Evolutionary conservation across 2,113 vertebrate genomes (phyloP), one percentile per base, ranked within the genome.

Genomic region (Chelonoidis abingdonii): DNA sequence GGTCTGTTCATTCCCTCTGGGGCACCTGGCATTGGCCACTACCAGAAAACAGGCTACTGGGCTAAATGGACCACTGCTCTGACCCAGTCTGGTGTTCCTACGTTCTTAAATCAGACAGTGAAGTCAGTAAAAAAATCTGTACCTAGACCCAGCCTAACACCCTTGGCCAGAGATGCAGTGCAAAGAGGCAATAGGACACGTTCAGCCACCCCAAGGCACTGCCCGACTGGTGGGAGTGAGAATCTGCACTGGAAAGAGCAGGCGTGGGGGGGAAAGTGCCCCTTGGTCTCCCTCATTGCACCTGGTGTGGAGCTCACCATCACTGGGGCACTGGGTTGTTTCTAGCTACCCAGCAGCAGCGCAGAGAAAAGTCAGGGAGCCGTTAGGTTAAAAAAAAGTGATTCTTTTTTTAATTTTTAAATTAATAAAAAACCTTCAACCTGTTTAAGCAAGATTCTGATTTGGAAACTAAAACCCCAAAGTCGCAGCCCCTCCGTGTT

Each of bases 321-420:
- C 11, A 8, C 1, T n/a, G 3, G 6, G 9, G 22, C 49, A 79
- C 59, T 7, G 75, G 59, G 31, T 10, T 14, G 31, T 9, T n/a
- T n/a, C n/a, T 35, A n/a, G 11, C 4, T 5, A 5, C n/a, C 59
- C 44, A 27, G 41, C 21, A n/a, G 52, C 27, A 57, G 69, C 10
- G 91, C 90, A 93, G 56, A 95, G 92, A 96, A 90, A 83, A 92
- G 96, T 89, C 27, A 13, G 83, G 96, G 93, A 95, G 94, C 92
- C 95, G 92, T 89, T 80, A 50, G 95, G 88, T 97, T 97, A 97
- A 94, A 98, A 97, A 97, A 97, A 98, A 98, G 93, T 90, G 92
- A 76, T 80, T 96, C 95, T 98, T 65, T 84, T 97, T 95, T 92
- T 90, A 89, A 44, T 96, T 96, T 98, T 98, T 97, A 97, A 96